A percentile compares a stretch with the other conserved stretches of the same genome.
phyloP scores from a whole-genome alignment of 1,140 invertebrate species.

The Papilio polyxenes region DNA sequence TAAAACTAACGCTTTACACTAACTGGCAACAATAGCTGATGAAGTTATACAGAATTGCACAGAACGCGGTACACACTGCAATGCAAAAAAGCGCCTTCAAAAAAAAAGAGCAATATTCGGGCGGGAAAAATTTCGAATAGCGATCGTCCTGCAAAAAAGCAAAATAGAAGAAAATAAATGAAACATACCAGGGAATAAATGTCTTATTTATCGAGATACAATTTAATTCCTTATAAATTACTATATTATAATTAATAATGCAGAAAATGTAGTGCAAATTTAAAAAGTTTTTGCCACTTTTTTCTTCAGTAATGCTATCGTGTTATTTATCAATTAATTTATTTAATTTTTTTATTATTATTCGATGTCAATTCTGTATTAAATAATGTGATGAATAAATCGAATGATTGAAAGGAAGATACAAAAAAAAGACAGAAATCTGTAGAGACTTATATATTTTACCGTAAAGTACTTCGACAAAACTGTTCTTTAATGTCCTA shows the following conservation, averaged over 20 bases:
- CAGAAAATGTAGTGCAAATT: not conserved
- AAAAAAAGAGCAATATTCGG: constrained; percentile 14
- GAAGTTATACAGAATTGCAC: not conserved
- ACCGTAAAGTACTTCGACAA: not conserved
- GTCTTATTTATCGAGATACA: not conserved
- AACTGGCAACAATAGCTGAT: not conserved
- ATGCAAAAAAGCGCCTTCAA: not conserved
- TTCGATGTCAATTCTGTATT: not conserved
- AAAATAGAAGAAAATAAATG: not conserved
- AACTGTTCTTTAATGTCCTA: not conserved
- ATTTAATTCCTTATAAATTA: too few species aligned
- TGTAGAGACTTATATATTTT: not conserved
- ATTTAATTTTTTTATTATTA: too few species aligned
- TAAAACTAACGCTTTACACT: not conserved
- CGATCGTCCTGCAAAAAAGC: not conserved
- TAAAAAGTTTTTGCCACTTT: too few species aligned
- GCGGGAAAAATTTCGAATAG: not conserved
- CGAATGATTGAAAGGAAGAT: not conserved
- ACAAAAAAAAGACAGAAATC: not conserved
- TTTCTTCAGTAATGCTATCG: too few species aligned
- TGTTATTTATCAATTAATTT: too few species aligned
- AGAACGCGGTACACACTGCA: not conserved
- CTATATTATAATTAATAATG: too few species aligned
- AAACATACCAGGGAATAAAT: not conserved
- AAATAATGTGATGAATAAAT: not conserved